phyloP scores from a whole-genome alignment of 2,797 vertebrate species.

The Astyanax mexicanus region DNA sequence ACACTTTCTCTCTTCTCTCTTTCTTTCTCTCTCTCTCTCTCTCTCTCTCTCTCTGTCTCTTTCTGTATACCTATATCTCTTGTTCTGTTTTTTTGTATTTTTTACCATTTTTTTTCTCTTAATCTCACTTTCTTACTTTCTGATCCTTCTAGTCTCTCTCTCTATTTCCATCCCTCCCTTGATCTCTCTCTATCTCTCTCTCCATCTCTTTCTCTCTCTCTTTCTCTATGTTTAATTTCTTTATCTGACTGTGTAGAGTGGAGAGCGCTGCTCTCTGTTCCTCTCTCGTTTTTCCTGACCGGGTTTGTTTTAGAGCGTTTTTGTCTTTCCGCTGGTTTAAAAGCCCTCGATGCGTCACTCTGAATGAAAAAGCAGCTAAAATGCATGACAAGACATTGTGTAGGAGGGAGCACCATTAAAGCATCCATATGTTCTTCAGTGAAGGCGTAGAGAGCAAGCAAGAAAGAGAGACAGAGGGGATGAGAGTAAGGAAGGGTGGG shows the following conservation, averaged over 20 bases:
- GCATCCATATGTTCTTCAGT: constrained; percentile 3
- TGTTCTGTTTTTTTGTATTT: not conserved
- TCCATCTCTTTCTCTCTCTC: constrained; percentile 23
- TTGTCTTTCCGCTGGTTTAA: not conserved
- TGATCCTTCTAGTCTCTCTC: not conserved
- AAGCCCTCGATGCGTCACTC: constrained; percentile 12
- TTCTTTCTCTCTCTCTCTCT: constrained; percentile 39
- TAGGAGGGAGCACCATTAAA: constrained; percentile 40
- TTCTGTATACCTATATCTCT: constrained; percentile 1
- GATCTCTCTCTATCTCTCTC: not conserved
- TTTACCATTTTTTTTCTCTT: constrained; percentile 1
- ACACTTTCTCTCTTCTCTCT: too few species aligned
- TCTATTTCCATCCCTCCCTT: too few species aligned
- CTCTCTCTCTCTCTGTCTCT: not conserved
- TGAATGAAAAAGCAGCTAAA: constrained; percentile 17
- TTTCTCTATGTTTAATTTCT: not conserved
- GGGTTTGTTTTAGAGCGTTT: not conserved
- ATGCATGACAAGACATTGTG: not conserved
- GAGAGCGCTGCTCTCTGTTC: not conserved
- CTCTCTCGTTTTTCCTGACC: too few species aligned
- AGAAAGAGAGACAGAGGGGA: too few species aligned
- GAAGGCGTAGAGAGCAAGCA: not conserved
- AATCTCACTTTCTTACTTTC: not conserved
- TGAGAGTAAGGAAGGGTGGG: too few species aligned
- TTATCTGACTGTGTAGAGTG: not conserved